A percentile compares a stretch with the other conserved stretches of the same genome.
Conservation (phyloP, 2,888 invertebrate species). For the Pyrocoelia pectoralis region DNA sequence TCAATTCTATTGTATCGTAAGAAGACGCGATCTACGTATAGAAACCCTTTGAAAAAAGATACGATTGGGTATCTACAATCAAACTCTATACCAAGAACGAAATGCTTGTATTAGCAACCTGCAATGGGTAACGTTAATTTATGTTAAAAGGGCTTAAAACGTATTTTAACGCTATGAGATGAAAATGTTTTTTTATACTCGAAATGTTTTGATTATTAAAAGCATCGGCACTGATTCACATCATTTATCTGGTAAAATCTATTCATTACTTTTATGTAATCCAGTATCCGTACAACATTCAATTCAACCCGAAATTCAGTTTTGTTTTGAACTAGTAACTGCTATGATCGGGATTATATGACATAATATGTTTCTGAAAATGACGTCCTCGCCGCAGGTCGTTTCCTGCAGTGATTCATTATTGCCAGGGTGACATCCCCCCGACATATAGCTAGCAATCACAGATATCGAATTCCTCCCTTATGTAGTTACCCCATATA, state of each 20-base stretch:
- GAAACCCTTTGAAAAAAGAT: too few relatives aligned
- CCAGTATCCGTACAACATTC: background rate
- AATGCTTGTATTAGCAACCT: too few relatives aligned
- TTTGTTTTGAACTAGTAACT: slow-evolving; percentile 8
- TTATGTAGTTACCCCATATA: slow-evolving; percentile 44
- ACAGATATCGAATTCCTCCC: slow-evolving; percentile 50
- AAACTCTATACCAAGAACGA: too few relatives aligned
- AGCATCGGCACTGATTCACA: too few relatives aligned
- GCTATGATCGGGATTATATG: slow-evolving; percentile 41
- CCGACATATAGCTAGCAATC: slow-evolving; percentile 48
- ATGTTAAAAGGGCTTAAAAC: too few relatives aligned
- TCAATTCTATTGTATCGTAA: too few relatives aligned
- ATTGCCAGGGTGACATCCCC: slow-evolving; percentile 43
- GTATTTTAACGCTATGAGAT: too few relatives aligned
- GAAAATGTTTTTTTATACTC: too few relatives aligned
- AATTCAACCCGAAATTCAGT: background rate
- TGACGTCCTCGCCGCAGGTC: slow-evolving; percentile 48
- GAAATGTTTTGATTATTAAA: too few relatives aligned
- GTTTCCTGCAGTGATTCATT: slow-evolving; percentile 48
- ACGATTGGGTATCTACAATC: too few relatives aligned
- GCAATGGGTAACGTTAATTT: too few relatives aligned
- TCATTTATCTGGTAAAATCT: background rate
- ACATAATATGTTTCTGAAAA: slow-evolving; percentile 44
- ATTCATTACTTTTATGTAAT: background rate
- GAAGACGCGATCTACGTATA: too few relatives aligned